Evolutionary conservation across 2,888 invertebrate genomes (phyloP), one percentile per base, ranked within the genome.

Genomic region (Microchrysa polita): DNA sequence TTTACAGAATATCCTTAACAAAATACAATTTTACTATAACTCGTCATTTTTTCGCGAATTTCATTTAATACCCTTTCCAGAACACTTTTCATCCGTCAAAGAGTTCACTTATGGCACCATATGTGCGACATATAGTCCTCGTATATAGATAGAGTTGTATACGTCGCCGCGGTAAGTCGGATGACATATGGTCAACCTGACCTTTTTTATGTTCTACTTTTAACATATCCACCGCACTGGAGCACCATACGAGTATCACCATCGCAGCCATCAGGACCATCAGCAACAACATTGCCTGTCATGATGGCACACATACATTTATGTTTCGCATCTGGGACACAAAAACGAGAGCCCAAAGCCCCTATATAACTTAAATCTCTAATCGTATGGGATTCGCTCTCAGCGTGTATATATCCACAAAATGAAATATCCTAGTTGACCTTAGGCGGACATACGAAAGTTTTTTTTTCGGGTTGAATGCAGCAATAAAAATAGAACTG

Each of bases 101-200:
- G 4, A 7, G 4, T 34, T 34, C 27, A 7, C 7, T 34, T 34
- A 34, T 34, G 27, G 7, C 27, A 34, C 27, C 27, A 34, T 34
- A 48, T 48, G 48, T 48, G 4, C 4, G 2, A 48, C 14, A 48
- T 48, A n/a, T n/a, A 48, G 48, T 48, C 14, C 16, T n/a, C n/a
- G n/a, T n/a, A n/a, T n/a, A 48, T n/a, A 12, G 48, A 48, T 48
- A 48, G 48, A 48, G 48, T 23, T 59, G 59, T 59, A 23, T 59
- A n/a, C n/a, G 59, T 23, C 20, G 23, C 23, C 59, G 23, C 59
- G 23, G 22, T 59, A 59, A 59, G 59, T 59, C 59, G 23, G 23
- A 59, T 59, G 59, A 59, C 59, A 59, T 23, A 59, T 23, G 59
- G 59, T 23, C 23, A 22, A 23, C 59, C 59, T 59, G 59, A 59